Percentiles rank a stretch among this genome's conserved stretches.
Conservation (phyloP, 2,888 invertebrate genomes). For the Branchellion lobata region DNA sequence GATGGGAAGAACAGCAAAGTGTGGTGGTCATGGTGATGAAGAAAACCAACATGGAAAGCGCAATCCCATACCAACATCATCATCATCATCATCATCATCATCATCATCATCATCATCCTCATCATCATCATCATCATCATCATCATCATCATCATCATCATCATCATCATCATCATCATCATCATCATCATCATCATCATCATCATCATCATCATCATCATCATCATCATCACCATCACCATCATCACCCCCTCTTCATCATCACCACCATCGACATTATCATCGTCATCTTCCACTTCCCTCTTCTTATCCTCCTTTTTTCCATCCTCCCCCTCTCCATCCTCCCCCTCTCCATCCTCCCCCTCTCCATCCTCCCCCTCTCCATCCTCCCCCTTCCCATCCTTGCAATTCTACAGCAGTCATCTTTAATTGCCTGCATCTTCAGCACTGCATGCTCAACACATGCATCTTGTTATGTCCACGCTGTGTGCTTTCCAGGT, state of each 20-base stretch:
- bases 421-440: background rate
- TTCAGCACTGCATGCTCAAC: background rate
- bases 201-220: conserved; percentile 32
- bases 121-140: background rate
- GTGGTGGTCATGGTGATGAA: no score
- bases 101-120: no score
- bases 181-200: conserved; percentile 26
- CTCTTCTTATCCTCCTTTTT: background rate
- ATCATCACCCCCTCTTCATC: background rate
- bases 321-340: background rate
- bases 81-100: background rate
- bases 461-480: no score
- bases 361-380: no score
- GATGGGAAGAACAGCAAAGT: no score
- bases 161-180: conserved; percentile 10
- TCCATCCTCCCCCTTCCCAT: no score
- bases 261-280: background rate
- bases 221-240: background rate
- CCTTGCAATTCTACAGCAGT: background rate
- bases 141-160: background rate
- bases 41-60: no score
- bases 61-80: no score
- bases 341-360: background rate
- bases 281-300: background rate
- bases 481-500: no score